Base-by-base conservation (phyloP, 2,888 invertebrate species). In the Artemia sinica region DNA sequence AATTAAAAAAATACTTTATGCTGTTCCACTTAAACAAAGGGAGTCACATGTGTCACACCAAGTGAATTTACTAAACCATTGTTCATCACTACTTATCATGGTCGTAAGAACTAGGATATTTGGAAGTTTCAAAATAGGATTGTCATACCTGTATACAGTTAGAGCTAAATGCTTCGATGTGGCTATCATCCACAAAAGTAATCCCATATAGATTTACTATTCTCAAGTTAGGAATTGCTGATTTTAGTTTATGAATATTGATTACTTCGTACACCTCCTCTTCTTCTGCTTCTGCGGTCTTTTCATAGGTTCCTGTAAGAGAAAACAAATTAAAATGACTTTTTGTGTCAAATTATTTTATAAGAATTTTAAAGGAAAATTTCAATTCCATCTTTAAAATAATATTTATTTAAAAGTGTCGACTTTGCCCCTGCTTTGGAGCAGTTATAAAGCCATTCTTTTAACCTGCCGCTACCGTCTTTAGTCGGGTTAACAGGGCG, bases 231-330 rank as follows among this genome's bases (percentile, higher is more conserved):
- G 98, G 98, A 0, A 96, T 95, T 8, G 96, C 96, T 0, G 94
- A 91, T 79, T 98, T 98, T 69, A 99, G 82, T 77, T 96, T 98
- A 78, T 96, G 95, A 49, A 99, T 94, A 81, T 99, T 99, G 74
- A 99, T 94, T 8, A 95, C 95, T 79, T 96, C 96, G 79, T 96
- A 96, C 74, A 97, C 95, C 81, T 99, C 98, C 76, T 99, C 98
- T 76, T 98, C 97, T 75, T 96, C 97, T 76, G 97, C 96, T 77
- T 96, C 94, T 14, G 66, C 66, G 7, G 94, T 87, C 77, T 95
- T 95, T 77, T 96, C 96, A 77, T 96, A 96, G 0, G 95, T 96
- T 13, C 95, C 88, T 88, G 77, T 48, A 68, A 66, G 28, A 71
- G 52, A 52, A 3, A 14, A 52, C 58, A 13, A 52, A 14, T n/a